Evolutionary conservation across 1,140 invertebrate species (phyloP), one percentile per base, ranked within the genome.

Genomic region (Oedothorax gibbosus): DNA sequence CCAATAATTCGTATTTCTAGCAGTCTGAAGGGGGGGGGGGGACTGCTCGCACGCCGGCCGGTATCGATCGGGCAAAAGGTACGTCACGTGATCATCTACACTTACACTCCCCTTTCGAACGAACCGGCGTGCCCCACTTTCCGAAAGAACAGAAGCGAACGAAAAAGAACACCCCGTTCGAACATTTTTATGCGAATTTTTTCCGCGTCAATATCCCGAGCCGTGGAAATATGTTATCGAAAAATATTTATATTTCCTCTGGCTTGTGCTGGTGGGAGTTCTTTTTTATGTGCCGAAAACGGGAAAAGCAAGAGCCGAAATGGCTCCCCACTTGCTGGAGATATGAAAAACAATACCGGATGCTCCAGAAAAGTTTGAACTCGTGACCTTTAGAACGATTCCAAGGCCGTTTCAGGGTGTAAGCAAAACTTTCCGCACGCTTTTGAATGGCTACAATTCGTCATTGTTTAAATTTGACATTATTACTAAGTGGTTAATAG

Each of bases 1-100:
- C 35, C 35, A 35, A 35, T 35, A 35, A 35, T 35, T 35, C 35
- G 35, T 35, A 35, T 35, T 35, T 35, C 35, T 35, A 35, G 35
- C 35, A 35, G 35, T 35, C 35, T 35, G 51, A 71, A 68, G 8
- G 50, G 50, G 15, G 49, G 76, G 64, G 49, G 21, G 54, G 75
- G 60, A 18, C 21, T 76, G 77, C 77, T 78, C 76, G 76, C 76
- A 78, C 76, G 76, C 76, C 76, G 77, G 76, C 77, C 69, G 12
- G 49, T 75, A 75, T 72, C 71, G 76, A 75, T 72, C 50, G 8
- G 56, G 49, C 12, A 18, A 12, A 62, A 62, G 50, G 35, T 35
- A 35, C 35, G 54, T 79, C 81, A 84, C 81, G 81, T 84, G 81
- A 84, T 73, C 81, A 76, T 62, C 81, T 84, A 84, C 81, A 84